A percentile compares a stretch with the other conserved stretches of the same genome.
Evolutionary conservation across 2,113 vertebrate species (phyloP).

Genomic region (Ciconia maguari): DNA sequence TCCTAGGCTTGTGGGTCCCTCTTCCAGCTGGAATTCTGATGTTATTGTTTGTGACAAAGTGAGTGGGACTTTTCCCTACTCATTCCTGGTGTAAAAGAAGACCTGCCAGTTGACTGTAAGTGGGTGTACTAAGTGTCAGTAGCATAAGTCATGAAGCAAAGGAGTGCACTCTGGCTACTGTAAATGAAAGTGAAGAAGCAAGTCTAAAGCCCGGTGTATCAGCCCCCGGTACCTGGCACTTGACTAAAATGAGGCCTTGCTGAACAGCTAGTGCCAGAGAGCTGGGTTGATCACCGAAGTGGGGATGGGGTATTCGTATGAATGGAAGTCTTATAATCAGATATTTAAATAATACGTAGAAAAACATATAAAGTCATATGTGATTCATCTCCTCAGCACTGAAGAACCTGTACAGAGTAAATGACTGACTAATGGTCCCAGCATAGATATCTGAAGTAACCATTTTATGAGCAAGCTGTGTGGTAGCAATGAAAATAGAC

Average conservation of each 20-base stretch:
- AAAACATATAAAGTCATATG: neutral
- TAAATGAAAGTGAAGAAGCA: neutral
- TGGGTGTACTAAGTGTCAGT: neutral
- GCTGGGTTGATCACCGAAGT: neutral
- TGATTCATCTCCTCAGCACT: neutral
- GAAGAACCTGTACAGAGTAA: neutral
- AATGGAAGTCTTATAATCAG: neutral
- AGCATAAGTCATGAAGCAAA: neutral
- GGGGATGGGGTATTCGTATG: accelerated
- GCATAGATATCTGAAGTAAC: neutral
- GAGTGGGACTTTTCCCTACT: neutral
- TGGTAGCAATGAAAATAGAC: neutral
- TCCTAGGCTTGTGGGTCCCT: neutral
- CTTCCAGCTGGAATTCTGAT: neutral
- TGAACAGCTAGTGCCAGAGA: neutral
- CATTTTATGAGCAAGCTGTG: neutral
- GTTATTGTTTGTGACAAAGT: neutral
- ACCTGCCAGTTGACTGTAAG: neutral
- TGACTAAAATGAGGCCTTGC: neutral
- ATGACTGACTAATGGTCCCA: neutral
- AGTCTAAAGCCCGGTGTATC: too few relatives aligned
- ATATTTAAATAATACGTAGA: accelerated
- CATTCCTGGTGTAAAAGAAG: neutral
- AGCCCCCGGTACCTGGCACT: neutral
- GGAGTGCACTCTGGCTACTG: neutral